Conservation (phyloP, 2,797 vertebrate species). For the Galago senegalensis region DNA sequence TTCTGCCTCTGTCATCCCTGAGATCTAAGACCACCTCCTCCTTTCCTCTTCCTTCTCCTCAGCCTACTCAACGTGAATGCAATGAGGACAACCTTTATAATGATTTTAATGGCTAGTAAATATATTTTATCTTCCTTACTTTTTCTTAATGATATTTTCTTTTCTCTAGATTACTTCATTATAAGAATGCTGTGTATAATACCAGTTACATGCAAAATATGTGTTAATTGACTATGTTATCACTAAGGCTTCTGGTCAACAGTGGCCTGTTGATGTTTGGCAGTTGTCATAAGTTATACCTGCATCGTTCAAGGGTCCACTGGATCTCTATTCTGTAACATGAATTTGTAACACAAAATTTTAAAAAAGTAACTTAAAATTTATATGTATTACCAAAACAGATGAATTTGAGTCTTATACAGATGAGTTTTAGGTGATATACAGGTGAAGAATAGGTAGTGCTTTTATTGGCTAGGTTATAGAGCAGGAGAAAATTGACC, state of each 20-base stretch:
- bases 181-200: neutral
- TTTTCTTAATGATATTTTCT: neutral
- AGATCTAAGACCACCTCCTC: neutral
- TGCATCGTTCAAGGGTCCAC: neutral
- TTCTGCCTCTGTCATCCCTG: neutral
- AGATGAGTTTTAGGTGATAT: neutral
- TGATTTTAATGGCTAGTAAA: neutral
- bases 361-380: neutral
- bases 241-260: neutral
- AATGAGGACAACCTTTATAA: neutral
- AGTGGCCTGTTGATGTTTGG: neutral
- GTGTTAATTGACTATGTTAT: neutral
- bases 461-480: accelerated
- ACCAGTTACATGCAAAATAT: neutral
- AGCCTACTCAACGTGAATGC: neutral
- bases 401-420: neutral
- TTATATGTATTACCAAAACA: neutral
- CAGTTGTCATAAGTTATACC: neutral
- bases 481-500: neutral
- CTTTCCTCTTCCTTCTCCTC: neutral
- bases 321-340: neutral
- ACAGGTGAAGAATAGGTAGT: neutral
- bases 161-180: neutral
- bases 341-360: neutral
- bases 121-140: neutral